Evolutionary conservation across 2,113 vertebrate species (phyloP).

Genomic region (Acanthisitta chloris): DNA sequence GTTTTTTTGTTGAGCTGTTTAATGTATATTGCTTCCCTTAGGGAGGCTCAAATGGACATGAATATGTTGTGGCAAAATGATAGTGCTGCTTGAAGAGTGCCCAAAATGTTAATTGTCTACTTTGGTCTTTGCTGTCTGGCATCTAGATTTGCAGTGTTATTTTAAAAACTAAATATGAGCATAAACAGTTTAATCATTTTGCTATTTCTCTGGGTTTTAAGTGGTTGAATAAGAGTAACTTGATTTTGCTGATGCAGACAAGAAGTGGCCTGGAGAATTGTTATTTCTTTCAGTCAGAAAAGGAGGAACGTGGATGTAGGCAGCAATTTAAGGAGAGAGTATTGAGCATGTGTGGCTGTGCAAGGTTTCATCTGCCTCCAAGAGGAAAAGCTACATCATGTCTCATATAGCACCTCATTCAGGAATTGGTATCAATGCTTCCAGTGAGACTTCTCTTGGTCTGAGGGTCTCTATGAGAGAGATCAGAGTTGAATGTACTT

Average conservation of each 20-base stretch:
- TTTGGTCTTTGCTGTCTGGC: background rate
- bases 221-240: background rate
- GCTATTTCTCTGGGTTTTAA: background rate
- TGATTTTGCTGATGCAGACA: background rate
- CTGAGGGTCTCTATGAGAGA: background rate
- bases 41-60: background rate
- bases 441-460: background rate
- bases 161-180: background rate
- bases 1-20: background rate
- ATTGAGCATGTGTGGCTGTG: background rate
- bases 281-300: background rate
- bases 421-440: background rate
- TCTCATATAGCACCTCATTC: fast-evolving
- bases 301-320: background rate
- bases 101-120: background rate
- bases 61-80: background rate
- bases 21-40: fast-evolving
- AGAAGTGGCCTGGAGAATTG: background rate
- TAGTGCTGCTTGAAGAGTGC: background rate
- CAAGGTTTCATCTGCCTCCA: background rate
- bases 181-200: background rate
- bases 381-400: background rate
- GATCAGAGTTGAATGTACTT: background rate
- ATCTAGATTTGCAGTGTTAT: background rate
- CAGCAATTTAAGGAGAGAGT: background rate